phyloP scores from a whole-genome alignment of 53 echinoderm and acorn worm genomes.

The Echinometra lucunter region DNA sequence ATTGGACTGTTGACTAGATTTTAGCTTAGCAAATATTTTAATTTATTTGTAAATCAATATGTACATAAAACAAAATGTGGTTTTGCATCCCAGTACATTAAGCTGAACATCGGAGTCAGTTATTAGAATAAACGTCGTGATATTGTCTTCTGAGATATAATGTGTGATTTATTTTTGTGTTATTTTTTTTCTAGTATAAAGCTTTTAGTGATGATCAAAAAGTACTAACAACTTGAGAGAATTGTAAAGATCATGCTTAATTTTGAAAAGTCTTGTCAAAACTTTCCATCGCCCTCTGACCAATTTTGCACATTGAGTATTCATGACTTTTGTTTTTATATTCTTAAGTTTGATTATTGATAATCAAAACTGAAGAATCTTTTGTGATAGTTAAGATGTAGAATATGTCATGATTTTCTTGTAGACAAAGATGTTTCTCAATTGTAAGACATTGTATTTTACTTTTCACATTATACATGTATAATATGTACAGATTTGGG shows the following conservation, averaged over 20 bases:
- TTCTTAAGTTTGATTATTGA: neutral
- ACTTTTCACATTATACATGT: neutral
- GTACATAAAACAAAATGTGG: neutral
- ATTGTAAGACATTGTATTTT: neutral
- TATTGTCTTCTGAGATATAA: neutral
- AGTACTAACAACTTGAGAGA: neutral
- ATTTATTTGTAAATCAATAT: slow-evolving; percentile 31
- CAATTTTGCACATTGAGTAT: neutral
- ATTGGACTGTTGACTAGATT: neutral
- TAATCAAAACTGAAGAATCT: neutral
- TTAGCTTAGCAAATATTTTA: neutral
- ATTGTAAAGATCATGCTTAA: neutral
- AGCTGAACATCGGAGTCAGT: neutral
- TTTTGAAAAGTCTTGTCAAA: neutral
- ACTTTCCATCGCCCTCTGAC: neutral
- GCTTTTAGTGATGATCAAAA: neutral
- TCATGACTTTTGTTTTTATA: neutral
- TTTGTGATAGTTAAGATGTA: neutral
- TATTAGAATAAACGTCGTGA: neutral
- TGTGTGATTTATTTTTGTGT: neutral
- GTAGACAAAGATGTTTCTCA: neutral
- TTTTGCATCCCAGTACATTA: neutral
- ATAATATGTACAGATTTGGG: neutral
- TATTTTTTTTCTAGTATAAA: neutral
- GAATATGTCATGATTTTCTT: neutral